Evolutionary conservation across 2,113 vertebrate species (phyloP).

Genomic region (Porphyrio hochstetteri): DNA sequence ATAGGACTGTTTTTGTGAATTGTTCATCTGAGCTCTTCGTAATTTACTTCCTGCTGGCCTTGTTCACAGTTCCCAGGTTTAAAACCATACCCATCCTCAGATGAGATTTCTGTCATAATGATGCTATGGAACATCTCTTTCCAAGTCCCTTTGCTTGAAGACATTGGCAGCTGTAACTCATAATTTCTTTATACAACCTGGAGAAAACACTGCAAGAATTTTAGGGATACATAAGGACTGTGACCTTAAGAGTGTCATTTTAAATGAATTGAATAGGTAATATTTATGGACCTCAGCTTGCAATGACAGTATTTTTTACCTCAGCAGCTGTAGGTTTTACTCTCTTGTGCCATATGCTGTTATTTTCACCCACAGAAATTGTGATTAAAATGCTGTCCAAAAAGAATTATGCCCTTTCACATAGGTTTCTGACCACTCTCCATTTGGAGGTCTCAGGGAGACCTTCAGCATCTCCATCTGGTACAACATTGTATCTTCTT

Average conservation of each 20-base stretch:
- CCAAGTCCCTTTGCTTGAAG: background rate
- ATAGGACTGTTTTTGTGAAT: background rate
- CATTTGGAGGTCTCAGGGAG: background rate
- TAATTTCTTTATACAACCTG: background rate
- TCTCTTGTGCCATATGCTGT: background rate
- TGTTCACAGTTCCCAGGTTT: background rate
- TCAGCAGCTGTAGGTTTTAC: background rate
- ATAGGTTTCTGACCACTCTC: background rate
- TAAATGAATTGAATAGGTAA: background rate
- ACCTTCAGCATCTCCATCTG: background rate
- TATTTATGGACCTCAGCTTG: background rate
- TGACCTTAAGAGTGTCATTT: background rate
- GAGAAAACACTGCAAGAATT: background rate
- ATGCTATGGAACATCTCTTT: background rate
- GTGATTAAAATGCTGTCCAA: slow-evolving; percentile 6
- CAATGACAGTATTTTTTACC: background rate
- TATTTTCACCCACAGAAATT: background rate
- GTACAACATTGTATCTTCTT: background rate
- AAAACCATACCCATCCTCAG: background rate
- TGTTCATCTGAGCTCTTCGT: background rate
- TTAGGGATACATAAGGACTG: background rate
- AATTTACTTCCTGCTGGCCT: background rate
- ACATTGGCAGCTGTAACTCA: background rate
- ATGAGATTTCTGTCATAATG: background rate
- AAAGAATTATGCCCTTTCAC: background rate